Conservation (phyloP, 2,797 vertebrate genomes). For the Protosalanx chinensis region DNA sequence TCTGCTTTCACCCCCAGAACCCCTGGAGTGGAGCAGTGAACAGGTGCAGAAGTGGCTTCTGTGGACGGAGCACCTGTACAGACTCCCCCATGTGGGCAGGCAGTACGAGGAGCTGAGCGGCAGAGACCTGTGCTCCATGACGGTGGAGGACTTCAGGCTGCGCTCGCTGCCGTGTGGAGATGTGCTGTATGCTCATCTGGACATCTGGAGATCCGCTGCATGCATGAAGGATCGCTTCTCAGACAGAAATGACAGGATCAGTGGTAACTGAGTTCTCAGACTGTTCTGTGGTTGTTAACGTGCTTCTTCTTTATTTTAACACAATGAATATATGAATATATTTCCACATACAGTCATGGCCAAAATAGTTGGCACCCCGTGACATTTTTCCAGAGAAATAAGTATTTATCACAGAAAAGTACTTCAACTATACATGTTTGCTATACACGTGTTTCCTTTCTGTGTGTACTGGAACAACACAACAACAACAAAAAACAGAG, state of each 20-base stretch:
- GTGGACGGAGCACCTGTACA: slow-evolving; percentile 93
- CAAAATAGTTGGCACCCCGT: too few species aligned
- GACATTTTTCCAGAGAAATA: too few species aligned
- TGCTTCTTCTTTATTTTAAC: background rate
- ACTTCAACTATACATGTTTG: too few species aligned
- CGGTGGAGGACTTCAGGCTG: slow-evolving; percentile 87
- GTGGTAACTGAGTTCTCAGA: slow-evolving; percentile 25
- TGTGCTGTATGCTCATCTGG: slow-evolving; percentile 87
- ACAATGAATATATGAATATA: background rate
- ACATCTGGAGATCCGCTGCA: slow-evolving; percentile 95
- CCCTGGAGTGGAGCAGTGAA: slow-evolving; percentile 81
- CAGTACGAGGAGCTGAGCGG: slow-evolving; percentile 86
- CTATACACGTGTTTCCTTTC: too few species aligned
- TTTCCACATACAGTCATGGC: background rate
- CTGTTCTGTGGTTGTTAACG: background rate
- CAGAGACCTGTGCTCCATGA: slow-evolving; percentile 87
- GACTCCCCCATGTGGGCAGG: slow-evolving; percentile 82
- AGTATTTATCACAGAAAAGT: too few species aligned
- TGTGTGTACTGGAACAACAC: too few species aligned
- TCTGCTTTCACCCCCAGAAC: slow-evolving; percentile 71
- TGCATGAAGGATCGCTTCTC: slow-evolving; percentile 86
- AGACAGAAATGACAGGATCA: slow-evolving; percentile 59
- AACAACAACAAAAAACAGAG: too few species aligned
- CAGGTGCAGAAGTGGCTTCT: slow-evolving; percentile 96
- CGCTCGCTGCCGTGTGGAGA: slow-evolving; percentile 82